A percentile compares a stretch with the other conserved stretches of the same genome.
phyloP scores from a whole-genome alignment of 1,140 invertebrate species.

The Pissodes strobi region DNA sequence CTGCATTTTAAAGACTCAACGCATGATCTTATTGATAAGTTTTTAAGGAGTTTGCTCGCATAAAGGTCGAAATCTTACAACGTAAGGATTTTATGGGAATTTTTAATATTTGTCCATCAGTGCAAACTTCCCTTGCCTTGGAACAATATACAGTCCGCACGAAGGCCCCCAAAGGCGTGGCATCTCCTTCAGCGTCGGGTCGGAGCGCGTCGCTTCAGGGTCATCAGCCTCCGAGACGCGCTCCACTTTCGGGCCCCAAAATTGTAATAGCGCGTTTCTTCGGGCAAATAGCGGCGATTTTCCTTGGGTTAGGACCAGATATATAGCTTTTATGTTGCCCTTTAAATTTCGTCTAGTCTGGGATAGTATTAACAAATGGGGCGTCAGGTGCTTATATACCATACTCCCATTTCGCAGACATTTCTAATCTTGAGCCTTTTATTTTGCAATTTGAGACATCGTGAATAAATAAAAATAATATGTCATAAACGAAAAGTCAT shows the following conservation, averaged over 20 bases:
- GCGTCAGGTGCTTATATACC: not conserved
- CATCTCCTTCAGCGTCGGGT: not conserved
- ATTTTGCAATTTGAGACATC: not conserved
- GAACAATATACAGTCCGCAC: not conserved
- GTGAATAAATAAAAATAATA: not conserved
- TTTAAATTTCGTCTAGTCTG: not conserved
- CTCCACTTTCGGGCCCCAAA: constrained; percentile 22
- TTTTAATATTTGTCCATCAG: no score
- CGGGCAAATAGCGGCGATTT: constrained; percentile 1
- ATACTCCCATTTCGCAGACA: not conserved
- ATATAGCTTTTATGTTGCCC: not conserved
- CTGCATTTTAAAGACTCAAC: not conserved
- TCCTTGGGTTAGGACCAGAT: constrained; percentile 8
- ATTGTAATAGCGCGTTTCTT: constrained; percentile 1
- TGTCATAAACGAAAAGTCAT: no score
- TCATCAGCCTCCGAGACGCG: constrained; percentile 26
- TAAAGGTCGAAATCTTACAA: not conserved
- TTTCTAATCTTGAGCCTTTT: not conserved
- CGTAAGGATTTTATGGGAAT: no score
- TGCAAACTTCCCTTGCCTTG: not conserved
- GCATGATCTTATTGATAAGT: not conserved
- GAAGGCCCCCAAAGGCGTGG: constrained; percentile 15
- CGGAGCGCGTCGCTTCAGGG: constrained; percentile 3
- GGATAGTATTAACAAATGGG: no score
- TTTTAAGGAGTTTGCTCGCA: not conserved